phyloP scores from a whole-genome alignment of 2,797 vertebrate species.

The Psittacula derbiana region DNA sequence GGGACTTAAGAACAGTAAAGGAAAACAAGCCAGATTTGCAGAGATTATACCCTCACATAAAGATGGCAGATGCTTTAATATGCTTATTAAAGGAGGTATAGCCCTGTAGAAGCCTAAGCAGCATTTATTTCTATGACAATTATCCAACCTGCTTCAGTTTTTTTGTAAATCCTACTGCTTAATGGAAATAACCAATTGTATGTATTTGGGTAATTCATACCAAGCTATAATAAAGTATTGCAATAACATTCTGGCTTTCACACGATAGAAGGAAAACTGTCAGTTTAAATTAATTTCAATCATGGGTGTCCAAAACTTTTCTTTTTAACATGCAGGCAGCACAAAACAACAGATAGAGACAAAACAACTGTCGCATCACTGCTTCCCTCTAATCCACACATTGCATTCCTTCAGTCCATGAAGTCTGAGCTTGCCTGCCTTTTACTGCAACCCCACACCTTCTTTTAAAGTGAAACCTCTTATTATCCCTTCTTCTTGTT shows the following conservation, averaged over 20 bases:
- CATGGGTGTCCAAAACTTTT: background rate
- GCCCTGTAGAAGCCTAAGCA: background rate
- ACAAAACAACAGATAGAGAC: background rate
- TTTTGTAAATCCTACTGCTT: background rate
- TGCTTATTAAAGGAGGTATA: background rate
- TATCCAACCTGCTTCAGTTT: background rate
- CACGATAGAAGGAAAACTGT: background rate
- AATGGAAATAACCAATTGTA: background rate
- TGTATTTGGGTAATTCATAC: background rate
- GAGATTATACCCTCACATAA: background rate
- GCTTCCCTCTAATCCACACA: background rate
- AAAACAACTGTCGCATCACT: background rate
- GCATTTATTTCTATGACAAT: background rate
- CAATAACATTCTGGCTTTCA: background rate
- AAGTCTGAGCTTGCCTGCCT: background rate
- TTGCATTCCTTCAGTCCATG: background rate
- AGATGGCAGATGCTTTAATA: background rate
- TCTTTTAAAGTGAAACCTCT: background rate
- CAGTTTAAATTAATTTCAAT: conserved; percentile 3
- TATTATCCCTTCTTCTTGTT: background rate
- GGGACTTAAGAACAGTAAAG: background rate
- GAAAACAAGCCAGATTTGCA: background rate
- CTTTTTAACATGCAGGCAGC: background rate
- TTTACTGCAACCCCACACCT: background rate
- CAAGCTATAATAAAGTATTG: background rate